A percentile compares a stretch with the other conserved stretches of the same genome.
phyloP scores from a whole-genome alignment of 2,888 invertebrate species.

The Ophioninae sp. region DNA sequence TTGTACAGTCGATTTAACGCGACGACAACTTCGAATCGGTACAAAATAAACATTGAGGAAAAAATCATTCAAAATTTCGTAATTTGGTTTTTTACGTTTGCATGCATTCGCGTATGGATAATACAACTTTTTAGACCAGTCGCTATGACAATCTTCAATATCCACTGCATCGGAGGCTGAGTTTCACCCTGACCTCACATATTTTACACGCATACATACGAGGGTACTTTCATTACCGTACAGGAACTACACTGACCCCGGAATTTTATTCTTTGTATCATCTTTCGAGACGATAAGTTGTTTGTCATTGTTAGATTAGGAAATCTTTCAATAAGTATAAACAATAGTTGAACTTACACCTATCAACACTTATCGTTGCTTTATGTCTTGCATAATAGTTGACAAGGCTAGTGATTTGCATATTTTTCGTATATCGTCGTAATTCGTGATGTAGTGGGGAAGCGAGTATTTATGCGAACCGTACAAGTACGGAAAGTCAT shows the following conservation, averaged over 20 bases:
- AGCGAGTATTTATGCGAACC: conserved; percentile 55
- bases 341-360: conserved; percentile 6
- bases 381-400: conserved; percentile 26
- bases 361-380: conserved; percentile 23
- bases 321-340: conserved; percentile 1
- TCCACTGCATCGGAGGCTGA: conserved; percentile 25
- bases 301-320: background rate
- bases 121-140: conserved; percentile 12
- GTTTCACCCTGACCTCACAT: conserved; percentile 31
- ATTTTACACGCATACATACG: background rate
- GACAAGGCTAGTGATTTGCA: background rate
- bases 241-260: background rate
- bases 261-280: background rate
- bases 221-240: conserved; percentile 2
- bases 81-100: background rate
- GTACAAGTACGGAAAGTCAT: conserved; percentile 6
- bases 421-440: background rate
- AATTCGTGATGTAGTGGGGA: conserved; percentile 50
- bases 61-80: background rate
- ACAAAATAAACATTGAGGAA: conserved; percentile 9
- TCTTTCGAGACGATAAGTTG: background rate
- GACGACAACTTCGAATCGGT: conserved; percentile 12
- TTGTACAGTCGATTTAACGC: conserved; percentile 19
- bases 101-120: background rate
- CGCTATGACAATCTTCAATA: background rate